phyloP scores from a whole-genome alignment of 2,888 invertebrate genomes.

The Gnatocerus cornutus region DNA sequence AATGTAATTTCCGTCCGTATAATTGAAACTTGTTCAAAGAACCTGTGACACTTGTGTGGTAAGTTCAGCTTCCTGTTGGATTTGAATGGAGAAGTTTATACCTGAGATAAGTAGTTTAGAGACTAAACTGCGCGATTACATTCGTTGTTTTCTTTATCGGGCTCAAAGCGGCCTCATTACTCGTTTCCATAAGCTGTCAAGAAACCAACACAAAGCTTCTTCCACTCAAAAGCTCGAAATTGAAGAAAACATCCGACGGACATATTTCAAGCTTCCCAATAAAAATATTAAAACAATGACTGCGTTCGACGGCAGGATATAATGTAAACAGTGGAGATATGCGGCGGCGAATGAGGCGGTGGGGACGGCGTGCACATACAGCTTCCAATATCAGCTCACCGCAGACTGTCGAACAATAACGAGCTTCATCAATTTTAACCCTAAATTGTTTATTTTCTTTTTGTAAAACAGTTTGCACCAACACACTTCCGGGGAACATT shows the following conservation, averaged over 20 bases:
- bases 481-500: slow-evolving; percentile 50
- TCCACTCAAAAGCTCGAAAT: not conserved
- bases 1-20: slow-evolving; percentile 47
- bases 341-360: slow-evolving; percentile 10
- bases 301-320: slow-evolving; percentile 7
- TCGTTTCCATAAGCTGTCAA: too few species aligned
- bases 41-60: not conserved
- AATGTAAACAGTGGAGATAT: slow-evolving; percentile 30
- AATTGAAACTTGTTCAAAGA: slow-evolving; percentile 45
- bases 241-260: slow-evolving; percentile 1
- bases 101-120: too few species aligned
- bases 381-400: slow-evolving; percentile 55
- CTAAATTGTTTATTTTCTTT: slow-evolving; percentile 56
- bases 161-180: too few species aligned
- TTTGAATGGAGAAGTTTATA: too few species aligned
- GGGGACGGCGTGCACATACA: slow-evolving; percentile 18
- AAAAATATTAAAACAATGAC: slow-evolving; percentile 40
- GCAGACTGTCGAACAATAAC: slow-evolving; percentile 57
- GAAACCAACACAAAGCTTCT: slow-evolving; percentile 1
- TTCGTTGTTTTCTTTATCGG: too few species aligned
- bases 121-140: too few species aligned
- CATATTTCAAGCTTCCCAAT: slow-evolving; percentile 16
- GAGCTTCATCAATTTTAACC: slow-evolving; percentile 59
- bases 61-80: too few species aligned
- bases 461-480: slow-evolving; percentile 52